Percentiles rank a stretch among this genome's conserved stretches.
These are phyloP conservation scores for Physeter macrocephalus DNA, from an alignment of 2,113 vertebrate genomes.

Conservation along the genomic window DNA sequence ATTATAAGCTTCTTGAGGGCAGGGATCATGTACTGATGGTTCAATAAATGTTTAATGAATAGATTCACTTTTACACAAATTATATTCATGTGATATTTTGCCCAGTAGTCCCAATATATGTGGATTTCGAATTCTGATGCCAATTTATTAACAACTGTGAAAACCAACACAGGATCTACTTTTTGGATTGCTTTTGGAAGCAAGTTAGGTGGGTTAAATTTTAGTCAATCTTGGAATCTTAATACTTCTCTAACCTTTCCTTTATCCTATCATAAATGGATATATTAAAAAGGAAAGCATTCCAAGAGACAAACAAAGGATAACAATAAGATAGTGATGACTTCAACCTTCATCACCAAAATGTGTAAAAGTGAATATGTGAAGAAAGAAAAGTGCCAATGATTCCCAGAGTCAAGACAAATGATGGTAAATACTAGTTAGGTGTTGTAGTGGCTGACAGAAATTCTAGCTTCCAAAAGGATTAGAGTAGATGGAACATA, in stretches of 20 bases:
- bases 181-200: neutral
- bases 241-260: neutral
- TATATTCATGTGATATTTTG: neutral
- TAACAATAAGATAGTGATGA: neutral
- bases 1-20: neutral
- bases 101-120: neutral
- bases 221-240: neutral
- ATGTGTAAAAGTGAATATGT: neutral
- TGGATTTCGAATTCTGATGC: neutral
- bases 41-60: neutral
- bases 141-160: neutral
- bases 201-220: neutral
- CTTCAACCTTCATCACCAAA: neutral
- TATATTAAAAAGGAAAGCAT: neutral
- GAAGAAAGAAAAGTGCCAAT: neutral
- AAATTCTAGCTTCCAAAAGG: neutral
- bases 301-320: neutral
- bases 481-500: neutral
- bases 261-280: neutral
- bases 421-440: neutral
- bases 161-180: neutral
- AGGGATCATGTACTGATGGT: neutral
- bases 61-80: neutral
- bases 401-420: neutral
- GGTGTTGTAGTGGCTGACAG: neutral